Evolutionary conservation across 2,113 vertebrate genomes (phyloP).

Genomic region (Cercocebus atys): DNA sequence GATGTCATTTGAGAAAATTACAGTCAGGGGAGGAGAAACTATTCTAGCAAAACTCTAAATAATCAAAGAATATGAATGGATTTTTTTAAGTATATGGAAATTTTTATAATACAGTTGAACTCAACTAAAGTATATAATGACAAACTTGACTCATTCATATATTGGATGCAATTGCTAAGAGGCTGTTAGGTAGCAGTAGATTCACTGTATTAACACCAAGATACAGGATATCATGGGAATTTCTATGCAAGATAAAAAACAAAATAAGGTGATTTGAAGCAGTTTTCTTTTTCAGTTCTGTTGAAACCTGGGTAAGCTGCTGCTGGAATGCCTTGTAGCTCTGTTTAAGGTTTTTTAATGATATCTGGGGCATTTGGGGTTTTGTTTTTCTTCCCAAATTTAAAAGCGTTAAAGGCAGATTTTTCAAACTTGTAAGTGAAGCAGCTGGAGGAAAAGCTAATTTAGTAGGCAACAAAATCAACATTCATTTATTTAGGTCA

Average conservation of each 20-base stretch:
- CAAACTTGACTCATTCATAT: neutral
- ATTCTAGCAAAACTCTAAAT: neutral
- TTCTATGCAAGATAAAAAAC: neutral
- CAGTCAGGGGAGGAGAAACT: neutral
- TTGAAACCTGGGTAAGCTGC: neutral
- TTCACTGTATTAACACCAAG: neutral
- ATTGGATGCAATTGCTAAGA: neutral
- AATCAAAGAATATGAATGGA: neutral
- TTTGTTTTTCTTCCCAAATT: neutral
- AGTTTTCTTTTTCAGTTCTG: neutral
- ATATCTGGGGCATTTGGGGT: neutral
- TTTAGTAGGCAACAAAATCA: neutral
- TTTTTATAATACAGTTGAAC: neutral
- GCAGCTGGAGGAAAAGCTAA: neutral
- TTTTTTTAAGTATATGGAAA: neutral
- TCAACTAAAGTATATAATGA: neutral
- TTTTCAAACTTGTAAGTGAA: neutral
- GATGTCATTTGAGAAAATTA: slow-evolving; percentile 34
- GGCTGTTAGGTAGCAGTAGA: neutral
- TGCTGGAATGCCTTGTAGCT: neutral
- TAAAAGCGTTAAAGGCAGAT: neutral
- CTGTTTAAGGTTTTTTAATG: neutral
- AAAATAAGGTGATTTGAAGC: neutral
- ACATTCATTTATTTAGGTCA: neutral
- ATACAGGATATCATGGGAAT: neutral